phyloP scores from a whole-genome alignment of 2,113 vertebrate genomes.

The Chaetops frenatus region DNA sequence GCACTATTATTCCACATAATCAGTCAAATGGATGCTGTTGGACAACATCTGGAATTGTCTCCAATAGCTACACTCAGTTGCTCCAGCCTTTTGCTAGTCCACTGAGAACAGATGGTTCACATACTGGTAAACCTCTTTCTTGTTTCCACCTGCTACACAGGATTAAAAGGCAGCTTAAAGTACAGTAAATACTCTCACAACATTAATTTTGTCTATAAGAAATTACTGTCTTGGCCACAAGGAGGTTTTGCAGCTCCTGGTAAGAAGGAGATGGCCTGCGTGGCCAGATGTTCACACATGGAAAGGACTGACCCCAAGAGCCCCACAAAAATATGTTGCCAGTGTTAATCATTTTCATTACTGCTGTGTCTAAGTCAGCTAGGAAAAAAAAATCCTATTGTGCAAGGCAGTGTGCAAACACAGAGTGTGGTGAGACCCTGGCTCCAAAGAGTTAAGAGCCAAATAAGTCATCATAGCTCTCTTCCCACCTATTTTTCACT shows the following conservation, averaged over 20 bases:
- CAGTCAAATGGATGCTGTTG: background rate
- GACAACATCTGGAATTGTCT: background rate
- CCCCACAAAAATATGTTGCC: background rate
- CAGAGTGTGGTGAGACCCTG: background rate
- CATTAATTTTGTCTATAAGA: background rate
- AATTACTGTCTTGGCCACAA: background rate
- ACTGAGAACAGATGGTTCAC: background rate
- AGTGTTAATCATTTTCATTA: background rate
- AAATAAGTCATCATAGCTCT: rapidly evolving
- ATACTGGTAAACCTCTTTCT: background rate
- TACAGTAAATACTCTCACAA: background rate
- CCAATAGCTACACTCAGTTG: background rate
- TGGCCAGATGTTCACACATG: rapidly evolving
- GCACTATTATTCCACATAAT: background rate
- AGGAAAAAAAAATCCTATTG: background rate
- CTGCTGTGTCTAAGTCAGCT: background rate
- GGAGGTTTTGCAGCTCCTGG: background rate
- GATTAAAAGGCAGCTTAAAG: slow-evolving; percentile 24
- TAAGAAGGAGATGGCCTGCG: background rate
- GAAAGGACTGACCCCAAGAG: background rate
- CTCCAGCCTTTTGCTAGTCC: background rate
- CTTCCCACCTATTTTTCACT: background rate
- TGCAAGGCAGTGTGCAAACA: background rate
- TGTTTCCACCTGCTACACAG: slow-evolving; percentile 1
- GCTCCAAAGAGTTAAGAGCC: background rate